These are phyloP conservation scores for Globicephala melas DNA, from an alignment of 2,113 vertebrate species.

Conservation along the genomic window DNA sequence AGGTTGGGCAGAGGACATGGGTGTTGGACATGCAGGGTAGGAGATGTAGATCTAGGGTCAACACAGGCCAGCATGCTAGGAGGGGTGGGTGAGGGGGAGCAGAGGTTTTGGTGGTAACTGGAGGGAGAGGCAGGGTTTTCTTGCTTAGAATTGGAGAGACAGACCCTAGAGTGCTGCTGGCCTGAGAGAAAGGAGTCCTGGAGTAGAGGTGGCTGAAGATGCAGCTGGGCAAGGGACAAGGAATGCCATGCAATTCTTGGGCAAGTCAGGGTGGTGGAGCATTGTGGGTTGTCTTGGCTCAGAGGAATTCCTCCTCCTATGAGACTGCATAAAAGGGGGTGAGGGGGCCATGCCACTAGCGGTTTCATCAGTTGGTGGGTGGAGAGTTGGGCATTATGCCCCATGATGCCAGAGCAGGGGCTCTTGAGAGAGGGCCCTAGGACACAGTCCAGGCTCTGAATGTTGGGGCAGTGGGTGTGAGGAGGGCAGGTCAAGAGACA, in stretches of 20 bases:
- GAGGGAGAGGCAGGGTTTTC: background rate
- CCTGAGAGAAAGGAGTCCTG: background rate
- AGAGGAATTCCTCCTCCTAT: background rate
- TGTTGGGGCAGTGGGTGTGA: background rate
- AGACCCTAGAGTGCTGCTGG: background rate
- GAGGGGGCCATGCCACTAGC: fast-evolving
- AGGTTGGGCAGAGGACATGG: background rate
- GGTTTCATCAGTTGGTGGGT: background rate
- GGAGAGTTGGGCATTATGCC: background rate
- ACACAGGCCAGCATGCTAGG: background rate
- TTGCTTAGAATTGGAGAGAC: background rate
- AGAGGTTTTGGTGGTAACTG: background rate
- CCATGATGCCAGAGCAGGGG: background rate
- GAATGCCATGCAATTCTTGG: background rate
- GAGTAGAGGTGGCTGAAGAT: background rate
- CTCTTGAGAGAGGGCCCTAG: background rate
- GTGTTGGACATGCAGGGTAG: background rate
- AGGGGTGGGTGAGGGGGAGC: background rate
- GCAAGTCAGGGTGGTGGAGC: too few species aligned
- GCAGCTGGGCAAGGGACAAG: too few species aligned
- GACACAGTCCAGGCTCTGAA: background rate
- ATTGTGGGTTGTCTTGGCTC: background rate
- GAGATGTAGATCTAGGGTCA: background rate
- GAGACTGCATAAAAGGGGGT: background rate
- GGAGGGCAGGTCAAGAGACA: background rate